phyloP scores from a whole-genome alignment of 2,888 invertebrate genomes.

The Cheilosia grossa region DNA sequence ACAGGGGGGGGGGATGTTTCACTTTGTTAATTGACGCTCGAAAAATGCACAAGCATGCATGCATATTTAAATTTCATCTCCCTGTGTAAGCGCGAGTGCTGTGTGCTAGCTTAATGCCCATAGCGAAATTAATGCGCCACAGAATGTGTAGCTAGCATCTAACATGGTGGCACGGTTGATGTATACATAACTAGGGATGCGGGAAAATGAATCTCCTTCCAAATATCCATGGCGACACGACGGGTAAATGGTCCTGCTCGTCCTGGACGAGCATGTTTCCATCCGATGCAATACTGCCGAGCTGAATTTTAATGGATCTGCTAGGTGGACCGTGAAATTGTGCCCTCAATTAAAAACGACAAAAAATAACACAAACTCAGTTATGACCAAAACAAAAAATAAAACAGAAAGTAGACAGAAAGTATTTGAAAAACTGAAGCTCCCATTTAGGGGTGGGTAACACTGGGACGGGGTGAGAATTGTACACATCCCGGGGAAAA shows the following conservation, averaged over 20 bases:
- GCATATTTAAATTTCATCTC: conserved; percentile 49
- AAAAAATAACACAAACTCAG: conserved; percentile 26
- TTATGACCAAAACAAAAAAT: conserved; percentile 30
- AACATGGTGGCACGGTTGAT: conserved; percentile 29
- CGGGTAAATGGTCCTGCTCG: conserved; percentile 14
- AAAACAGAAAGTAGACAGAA: conserved; percentile 59
- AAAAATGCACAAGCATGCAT: conserved; percentile 72
- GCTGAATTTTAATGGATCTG: conserved; percentile 32
- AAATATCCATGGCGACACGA: neutral
- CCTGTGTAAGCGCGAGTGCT: conserved; percentile 8
- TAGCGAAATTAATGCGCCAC: conserved; percentile 71
- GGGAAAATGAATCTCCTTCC: conserved; percentile 42
- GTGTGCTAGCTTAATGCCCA: conserved; percentile 58
- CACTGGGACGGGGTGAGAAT: conserved; percentile 33
- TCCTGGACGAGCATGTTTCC: conserved; percentile 20
- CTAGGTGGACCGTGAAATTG: conserved; percentile 69
- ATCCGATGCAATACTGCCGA: conserved; percentile 48
- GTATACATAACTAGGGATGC: conserved; percentile 17
- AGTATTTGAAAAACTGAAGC: conserved; percentile 51
- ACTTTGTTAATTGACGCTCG: conserved; percentile 57
- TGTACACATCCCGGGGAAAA: conserved; percentile 3
- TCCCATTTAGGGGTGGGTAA: conserved; percentile 32
- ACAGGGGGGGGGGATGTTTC: conserved; percentile 27
- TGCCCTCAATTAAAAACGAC: conserved; percentile 53
- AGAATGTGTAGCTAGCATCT: conserved; percentile 43